Percentiles rank a stretch among this genome's conserved stretches.
Evolutionary conservation across 2,888 invertebrate species (phyloP).

Genomic region (Teleiodes luculella): DNA sequence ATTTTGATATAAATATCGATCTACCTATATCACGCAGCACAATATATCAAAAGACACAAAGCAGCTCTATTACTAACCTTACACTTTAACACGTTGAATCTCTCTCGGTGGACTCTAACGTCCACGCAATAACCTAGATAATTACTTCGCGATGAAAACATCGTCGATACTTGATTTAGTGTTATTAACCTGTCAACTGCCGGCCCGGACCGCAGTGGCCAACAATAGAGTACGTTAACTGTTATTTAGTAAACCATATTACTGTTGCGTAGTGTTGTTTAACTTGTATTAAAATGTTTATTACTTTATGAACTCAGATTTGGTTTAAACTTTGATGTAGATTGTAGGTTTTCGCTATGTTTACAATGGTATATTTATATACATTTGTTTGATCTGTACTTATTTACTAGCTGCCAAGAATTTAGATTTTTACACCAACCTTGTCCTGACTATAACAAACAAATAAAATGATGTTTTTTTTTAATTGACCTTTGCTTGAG

Average conservation of each 20-base stretch:
- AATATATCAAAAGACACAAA: not conserved
- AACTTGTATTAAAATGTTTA: conserved; percentile 9
- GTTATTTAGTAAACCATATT: conserved; percentile 20
- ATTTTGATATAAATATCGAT: not conserved
- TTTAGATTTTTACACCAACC: too few species aligned
- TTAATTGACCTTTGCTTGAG: too few species aligned
- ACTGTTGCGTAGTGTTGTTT: not conserved
- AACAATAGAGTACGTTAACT: conserved; percentile 54
- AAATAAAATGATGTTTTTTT: too few species aligned
- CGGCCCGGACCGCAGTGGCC: conserved; percentile 33
- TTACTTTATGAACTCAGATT: not conserved
- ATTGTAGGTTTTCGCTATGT: too few species aligned
- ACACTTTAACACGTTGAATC: not conserved
- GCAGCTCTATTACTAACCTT: not conserved
- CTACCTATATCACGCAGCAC: too few species aligned
- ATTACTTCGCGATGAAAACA: conserved; percentile 49
- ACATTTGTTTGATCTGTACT: too few species aligned
- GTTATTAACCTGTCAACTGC: conserved; percentile 68
- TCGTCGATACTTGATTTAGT: conserved; percentile 62
- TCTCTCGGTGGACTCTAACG: not conserved
- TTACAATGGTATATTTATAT: too few species aligned
- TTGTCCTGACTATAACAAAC: too few species aligned
- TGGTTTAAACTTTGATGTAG: too few species aligned
- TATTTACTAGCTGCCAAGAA: too few species aligned
- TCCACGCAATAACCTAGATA: not conserved